Conservation (phyloP, 2,888 invertebrate species). For the Byasa hedistus region DNA sequence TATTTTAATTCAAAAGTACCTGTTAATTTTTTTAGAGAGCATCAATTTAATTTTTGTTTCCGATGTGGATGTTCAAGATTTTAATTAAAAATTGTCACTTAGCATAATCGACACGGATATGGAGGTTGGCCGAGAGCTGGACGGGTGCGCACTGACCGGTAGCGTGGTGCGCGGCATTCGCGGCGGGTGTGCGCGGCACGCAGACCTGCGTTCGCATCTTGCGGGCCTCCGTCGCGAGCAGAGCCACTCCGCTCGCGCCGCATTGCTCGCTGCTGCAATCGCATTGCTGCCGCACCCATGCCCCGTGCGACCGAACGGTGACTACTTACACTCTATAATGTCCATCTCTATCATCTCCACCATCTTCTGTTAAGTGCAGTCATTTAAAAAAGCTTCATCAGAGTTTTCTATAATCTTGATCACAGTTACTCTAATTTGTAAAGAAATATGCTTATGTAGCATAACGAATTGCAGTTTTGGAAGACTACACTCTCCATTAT, state of each 20-base stretch:
- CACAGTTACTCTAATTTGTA: no score
- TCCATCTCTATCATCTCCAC: neutral
- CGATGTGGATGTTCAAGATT: no score
- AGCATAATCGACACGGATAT: constrained; percentile 87
- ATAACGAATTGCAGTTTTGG: no score
- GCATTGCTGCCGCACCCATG: constrained; percentile 40
- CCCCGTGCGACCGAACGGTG: constrained; percentile 41
- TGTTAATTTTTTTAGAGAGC: no score
- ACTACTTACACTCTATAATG: neutral
- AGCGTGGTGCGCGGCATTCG: constrained; percentile 60
- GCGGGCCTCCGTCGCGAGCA: constrained; percentile 57
- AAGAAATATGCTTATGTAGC: no score
- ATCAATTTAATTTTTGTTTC: no score
- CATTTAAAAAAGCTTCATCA: no score
- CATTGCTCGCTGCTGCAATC: constrained; percentile 41
- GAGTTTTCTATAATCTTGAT: no score
- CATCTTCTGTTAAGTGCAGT: neutral
- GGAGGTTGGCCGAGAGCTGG: constrained; percentile 76
- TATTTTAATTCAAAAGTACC: no score
- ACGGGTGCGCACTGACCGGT: constrained; percentile 68
- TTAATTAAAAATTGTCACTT: constrained; percentile 21
- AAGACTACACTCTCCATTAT: no score
- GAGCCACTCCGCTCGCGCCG: constrained; percentile 51
- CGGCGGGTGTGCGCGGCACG: constrained; percentile 57
- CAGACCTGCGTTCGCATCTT: constrained; percentile 59